Percentiles rank a stretch among this genome's conserved stretches.
phyloP scores from a whole-genome alignment of 2,113 vertebrate genomes.

The Lagopus leucura region DNA sequence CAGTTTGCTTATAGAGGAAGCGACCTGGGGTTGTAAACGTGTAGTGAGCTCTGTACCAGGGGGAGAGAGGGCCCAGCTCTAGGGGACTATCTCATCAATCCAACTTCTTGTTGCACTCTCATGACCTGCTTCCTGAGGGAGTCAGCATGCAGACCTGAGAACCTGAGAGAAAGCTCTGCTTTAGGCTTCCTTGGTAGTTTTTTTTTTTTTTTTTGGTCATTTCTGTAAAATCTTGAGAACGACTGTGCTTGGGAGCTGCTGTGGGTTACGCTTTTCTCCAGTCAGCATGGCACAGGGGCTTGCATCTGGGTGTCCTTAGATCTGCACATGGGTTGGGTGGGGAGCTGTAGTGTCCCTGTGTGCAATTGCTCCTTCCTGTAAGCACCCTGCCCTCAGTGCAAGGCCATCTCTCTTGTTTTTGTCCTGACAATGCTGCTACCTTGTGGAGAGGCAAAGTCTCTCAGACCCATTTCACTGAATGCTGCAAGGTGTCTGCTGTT shows the following conservation, averaged over 20 bases:
- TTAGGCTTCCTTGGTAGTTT: background rate
- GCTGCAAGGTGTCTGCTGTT: conserved; percentile 28
- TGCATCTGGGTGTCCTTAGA: background rate
- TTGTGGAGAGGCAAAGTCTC: background rate
- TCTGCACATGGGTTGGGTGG: background rate
- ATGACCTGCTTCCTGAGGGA: background rate
- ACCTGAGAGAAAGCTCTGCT: background rate
- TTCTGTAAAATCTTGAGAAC: background rate
- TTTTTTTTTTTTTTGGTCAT: background rate
- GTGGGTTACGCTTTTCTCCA: background rate
- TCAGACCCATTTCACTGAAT: background rate
- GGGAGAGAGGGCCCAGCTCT: background rate
- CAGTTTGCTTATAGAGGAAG: background rate
- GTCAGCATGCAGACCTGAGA: background rate
- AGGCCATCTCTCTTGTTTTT: background rate
- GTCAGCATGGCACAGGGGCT: background rate
- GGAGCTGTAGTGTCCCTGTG: background rate
- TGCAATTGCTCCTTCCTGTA: background rate
- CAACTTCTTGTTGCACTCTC: background rate
- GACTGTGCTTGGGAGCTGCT: background rate
- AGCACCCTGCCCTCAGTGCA: background rate
- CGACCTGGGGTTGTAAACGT: background rate
- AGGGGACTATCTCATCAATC: background rate
- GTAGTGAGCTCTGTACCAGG: background rate
- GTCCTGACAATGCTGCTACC: background rate